Percentiles rank a stretch among this genome's conserved stretches.
Evolutionary conservation across 1,140 invertebrate genomes (phyloP).

Genomic region (Cecropterus lyciades): DNA sequence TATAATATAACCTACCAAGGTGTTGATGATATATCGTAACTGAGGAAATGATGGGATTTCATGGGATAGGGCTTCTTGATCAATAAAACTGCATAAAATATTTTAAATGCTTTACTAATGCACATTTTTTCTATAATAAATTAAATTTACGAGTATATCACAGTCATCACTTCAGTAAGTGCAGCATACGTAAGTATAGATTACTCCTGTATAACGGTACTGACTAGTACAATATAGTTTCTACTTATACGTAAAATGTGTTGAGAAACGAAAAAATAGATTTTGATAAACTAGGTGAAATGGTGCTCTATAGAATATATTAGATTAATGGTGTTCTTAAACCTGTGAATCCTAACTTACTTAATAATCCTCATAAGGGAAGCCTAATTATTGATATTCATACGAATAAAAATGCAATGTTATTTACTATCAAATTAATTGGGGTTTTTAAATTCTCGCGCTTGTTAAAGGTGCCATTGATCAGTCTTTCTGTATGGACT

Average conservation of each 20-base stretch:
- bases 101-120: slow-evolving; percentile 73
- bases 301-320: slow-evolving; percentile 44
- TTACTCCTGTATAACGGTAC: slow-evolving; percentile 49
- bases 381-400: background rate
- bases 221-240: slow-evolving; percentile 33
- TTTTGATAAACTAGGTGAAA: slow-evolving; percentile 45
- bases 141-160: slow-evolving; percentile 80
- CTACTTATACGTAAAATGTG: slow-evolving; percentile 26
- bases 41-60: no score
- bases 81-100: slow-evolving; percentile 54
- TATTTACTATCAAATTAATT: no score
- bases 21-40: no score
- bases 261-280: slow-evolving; percentile 20
- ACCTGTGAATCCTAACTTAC: slow-evolving; percentile 20
- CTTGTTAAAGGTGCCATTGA: no score
- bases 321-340: slow-evolving; percentile 35
- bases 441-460: no score
- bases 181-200: slow-evolving; percentile 60
- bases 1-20: no score
- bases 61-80: background rate
- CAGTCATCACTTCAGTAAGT: slow-evolving; percentile 81
- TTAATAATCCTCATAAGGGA: slow-evolving; percentile 9
- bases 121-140: slow-evolving; percentile 64
- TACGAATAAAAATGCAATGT: no score
- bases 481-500: no score